Evolutionary conservation across 1,140 invertebrate species (phyloP).

Genomic region (Trichomalopsis sarcophagae): DNA sequence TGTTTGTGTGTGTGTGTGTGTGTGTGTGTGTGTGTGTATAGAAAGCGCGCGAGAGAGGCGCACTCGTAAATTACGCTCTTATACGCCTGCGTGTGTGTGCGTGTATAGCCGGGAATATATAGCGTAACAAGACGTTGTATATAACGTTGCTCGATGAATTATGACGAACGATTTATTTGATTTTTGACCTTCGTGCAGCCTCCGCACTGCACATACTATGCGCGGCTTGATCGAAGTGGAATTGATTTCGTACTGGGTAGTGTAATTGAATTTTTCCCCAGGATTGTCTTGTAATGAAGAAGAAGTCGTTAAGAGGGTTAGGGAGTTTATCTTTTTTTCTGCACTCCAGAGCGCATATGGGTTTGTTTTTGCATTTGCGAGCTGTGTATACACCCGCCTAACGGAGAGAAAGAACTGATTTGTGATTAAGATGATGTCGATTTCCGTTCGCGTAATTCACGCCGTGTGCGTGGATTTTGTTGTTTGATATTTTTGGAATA

Average conservation of each 20-base stretch:
- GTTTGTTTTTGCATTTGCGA: not conserved
- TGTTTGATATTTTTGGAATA: not conserved
- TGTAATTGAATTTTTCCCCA: conserved; percentile 42
- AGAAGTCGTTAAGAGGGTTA: not conserved
- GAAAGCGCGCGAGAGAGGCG: not conserved
- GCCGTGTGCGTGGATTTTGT: not conserved
- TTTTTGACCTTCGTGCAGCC: conserved; percentile 29
- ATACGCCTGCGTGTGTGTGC: conserved; percentile 47
- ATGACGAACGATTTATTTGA: conserved; percentile 43
- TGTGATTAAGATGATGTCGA: not conserved
- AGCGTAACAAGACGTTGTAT: conserved; percentile 40
- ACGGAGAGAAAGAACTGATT: not conserved
- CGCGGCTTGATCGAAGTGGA: conserved; percentile 8
- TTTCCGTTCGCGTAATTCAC: not conserved
- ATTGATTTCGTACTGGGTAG: conserved; percentile 42
- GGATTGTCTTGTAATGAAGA: conserved; percentile 50
- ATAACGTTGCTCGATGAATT: conserved; percentile 40
- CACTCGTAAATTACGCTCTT: conserved; percentile 42
- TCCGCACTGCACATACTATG: not conserved
- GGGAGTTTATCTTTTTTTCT: not conserved
- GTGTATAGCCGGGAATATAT: conserved; percentile 16
- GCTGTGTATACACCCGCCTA: not conserved
- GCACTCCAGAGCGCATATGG: not conserved
- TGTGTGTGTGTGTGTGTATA: not conserved
- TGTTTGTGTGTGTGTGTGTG: too few relatives aligned